Evolutionary conservation across 1,140 invertebrate species (phyloP), one percentile per base, ranked within the genome.

Genomic region (Trichonephila clavata): DNA sequence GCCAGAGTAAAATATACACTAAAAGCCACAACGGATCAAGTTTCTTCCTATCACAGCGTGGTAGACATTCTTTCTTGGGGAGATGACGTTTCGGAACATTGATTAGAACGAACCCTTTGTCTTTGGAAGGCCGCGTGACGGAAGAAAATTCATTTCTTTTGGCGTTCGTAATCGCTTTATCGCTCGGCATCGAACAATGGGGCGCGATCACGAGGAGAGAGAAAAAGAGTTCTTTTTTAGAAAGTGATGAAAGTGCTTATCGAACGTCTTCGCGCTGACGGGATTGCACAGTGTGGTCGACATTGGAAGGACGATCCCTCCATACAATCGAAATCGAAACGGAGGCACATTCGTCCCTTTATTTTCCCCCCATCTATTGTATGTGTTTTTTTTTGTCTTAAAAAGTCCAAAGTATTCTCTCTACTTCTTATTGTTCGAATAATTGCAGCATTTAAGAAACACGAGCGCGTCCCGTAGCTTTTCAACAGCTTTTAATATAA

Each of bases 11-110:
- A 50, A 8, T 2, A 43, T 10, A 50, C 10, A 50, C 50, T 50
- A 1, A 50, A 50, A 50, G 50, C 50, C 50, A 5, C 50, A 50
- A 50, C 50, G 18, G 18, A 63, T 63, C 61, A 4, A 20, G 5
- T 63, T 63, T 63, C 61, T 63, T 63, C 16, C 16, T 18, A 20
- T 63, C 61, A 20, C 2, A 63, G 50, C 50, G 10, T 7, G 50
- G 50, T 50, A 24, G 65, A 68, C 65, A 68, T 68, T 77, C 71
- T 77, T 77, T 77, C 71, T 77, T 32, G 71, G 71, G 32, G 24
- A 68, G 21, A 32, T 77, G 71, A 32, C 71, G 71, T 18, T 50
- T 50, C 10, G 27, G 27, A 16, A 18, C 16, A 18, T 27, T 39
- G 71, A 77, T 77, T 77, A 77, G 27, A 18, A 20, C 68, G 71